Conservation (phyloP, 2,888 invertebrate genomes). For the Lordiphosa fenestrarum region DNA sequence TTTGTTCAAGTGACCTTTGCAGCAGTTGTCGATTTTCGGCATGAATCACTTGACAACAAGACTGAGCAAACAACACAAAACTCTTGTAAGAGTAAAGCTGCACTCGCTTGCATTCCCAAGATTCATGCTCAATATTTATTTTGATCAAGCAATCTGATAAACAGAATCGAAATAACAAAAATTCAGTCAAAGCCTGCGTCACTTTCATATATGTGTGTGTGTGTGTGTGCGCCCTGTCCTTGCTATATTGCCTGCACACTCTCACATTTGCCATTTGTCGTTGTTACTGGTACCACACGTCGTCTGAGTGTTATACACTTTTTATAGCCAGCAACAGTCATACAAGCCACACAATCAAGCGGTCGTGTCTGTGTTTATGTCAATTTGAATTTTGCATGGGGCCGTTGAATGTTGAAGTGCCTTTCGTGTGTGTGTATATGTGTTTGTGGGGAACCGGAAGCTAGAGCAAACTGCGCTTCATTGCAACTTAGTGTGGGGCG, state of each 20-base stretch:
- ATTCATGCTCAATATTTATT: no score
- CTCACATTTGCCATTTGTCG: slow-evolving; percentile 25
- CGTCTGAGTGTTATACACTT: slow-evolving; percentile 65
- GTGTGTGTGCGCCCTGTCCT: slow-evolving; percentile 17
- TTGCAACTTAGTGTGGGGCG: slow-evolving; percentile 47
- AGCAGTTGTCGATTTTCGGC: no score
- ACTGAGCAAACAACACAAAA: no score
- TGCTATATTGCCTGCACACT: slow-evolving; percentile 1
- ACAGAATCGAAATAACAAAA: slow-evolving; percentile 6
- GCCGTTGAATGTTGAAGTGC: slow-evolving; percentile 22
- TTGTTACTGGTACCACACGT: slow-evolving; percentile 49
- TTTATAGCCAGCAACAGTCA: slow-evolving; percentile 63
- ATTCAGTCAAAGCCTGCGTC: background rate
- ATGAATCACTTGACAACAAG: no score
- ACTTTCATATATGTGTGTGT: no score
- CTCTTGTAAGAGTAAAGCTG: no score
- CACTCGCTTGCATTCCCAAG: no score
- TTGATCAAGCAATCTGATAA: no score
- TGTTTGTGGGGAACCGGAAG: slow-evolving; percentile 40
- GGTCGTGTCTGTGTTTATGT: slow-evolving; percentile 53
- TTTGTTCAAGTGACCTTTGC: no score
- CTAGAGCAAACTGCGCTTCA: slow-evolving; percentile 67
- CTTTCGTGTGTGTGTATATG: slow-evolving; percentile 11
- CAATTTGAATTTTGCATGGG: slow-evolving; percentile 66
- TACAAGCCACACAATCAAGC: slow-evolving; percentile 66